Evolutionary conservation across 92 coral and sea anemone species (phyloP).

Genomic region (Porites cylindrica): DNA sequence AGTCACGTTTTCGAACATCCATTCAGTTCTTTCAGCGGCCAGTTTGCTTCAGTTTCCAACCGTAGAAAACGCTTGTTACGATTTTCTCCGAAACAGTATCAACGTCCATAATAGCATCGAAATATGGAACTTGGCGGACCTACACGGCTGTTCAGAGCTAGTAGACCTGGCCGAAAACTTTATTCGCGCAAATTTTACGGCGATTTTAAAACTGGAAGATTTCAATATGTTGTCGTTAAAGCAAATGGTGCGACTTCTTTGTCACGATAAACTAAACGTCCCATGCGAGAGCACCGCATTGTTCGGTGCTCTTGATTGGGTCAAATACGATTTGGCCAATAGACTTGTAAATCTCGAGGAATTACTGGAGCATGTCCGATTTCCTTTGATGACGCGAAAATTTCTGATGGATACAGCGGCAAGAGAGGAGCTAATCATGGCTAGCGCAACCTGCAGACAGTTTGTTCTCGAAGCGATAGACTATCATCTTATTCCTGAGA

Average conservation of each 20-base stretch:
- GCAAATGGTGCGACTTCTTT: constrained; percentile 78
- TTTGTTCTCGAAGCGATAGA: constrained; percentile 91
- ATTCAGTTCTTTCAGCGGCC: constrained; percentile 82
- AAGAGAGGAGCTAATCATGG: constrained; percentile 86
- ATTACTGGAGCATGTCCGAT: constrained; percentile 88
- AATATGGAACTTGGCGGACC: constrained; percentile 94
- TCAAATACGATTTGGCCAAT: constrained; percentile 71
- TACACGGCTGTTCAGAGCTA: constrained; percentile 80
- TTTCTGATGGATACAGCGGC: constrained; percentile 92
- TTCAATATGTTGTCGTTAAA: constrained; percentile 71
- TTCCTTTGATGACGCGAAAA: constrained; percentile 91
- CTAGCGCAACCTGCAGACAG: constrained; percentile 81
- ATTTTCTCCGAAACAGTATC: constrained; percentile 84
- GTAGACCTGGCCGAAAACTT: constrained; percentile 80
- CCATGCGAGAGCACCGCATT: constrained; percentile 90
- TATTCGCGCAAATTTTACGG: constrained; percentile 85
- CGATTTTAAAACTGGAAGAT: constrained; percentile 86
- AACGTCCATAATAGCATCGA: constrained; percentile 85
- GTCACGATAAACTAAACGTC: constrained; percentile 91
- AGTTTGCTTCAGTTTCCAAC: constrained; percentile 90
- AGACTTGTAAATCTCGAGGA: constrained; percentile 71
- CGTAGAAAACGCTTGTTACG: constrained; percentile 94
- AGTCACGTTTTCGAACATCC: constrained; percentile 78
- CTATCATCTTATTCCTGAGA: constrained; percentile 94
- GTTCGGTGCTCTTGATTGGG: constrained; percentile 90